Base-by-base conservation (phyloP, 1,140 invertebrate genomes). In the Drosophila mayri region DNA sequence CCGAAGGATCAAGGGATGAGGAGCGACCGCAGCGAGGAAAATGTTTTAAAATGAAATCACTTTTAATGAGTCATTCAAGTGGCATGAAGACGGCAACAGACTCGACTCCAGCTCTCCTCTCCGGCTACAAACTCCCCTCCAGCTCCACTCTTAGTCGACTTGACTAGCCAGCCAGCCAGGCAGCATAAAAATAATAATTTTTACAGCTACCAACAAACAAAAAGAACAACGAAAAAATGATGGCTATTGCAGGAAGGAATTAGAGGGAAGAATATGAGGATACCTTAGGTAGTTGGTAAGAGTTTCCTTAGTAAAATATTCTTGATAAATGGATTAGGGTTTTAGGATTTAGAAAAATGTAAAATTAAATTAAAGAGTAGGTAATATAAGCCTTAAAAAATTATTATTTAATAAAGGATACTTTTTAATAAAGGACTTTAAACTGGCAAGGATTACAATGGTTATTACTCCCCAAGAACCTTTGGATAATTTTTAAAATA, bases 31-130 rank as follows among this genome's bases (percentile, higher is more conserved):
- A 84, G 85, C 65, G 77, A 71, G 76, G 77, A 84, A 84, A 90
- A 88, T 90, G 85, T 88, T 88, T 88, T 88, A 90, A 88, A 88
- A 88, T 88, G 85, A 88, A 88, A 90, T 88, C 85, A 88, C 77
- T 88, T 90, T 88, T 88, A 88, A 88, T 88, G 85, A 88, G 85
- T 88, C 85, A 88, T 88, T 88, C 85, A 88, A 88, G 85, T 90
- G 85, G 85, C 85, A 88, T 75, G 78, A 59, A 78, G 74, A 75
- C 67, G 66, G 54, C 78, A 77, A 65, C 59, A 68, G 60, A 77
- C 59, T 54, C 58, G 50, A 65, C 41, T 65, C 37, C 11, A 18
- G 22, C 28, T 8, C 28, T 30, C 28, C 28, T 30, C 40, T 32
- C 41, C 38, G 20, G 18, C 38, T 18, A 47, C 20, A 14, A 3